phyloP scores from a whole-genome alignment of 2,797 vertebrate genomes.

The Lacerta agilis region DNA sequence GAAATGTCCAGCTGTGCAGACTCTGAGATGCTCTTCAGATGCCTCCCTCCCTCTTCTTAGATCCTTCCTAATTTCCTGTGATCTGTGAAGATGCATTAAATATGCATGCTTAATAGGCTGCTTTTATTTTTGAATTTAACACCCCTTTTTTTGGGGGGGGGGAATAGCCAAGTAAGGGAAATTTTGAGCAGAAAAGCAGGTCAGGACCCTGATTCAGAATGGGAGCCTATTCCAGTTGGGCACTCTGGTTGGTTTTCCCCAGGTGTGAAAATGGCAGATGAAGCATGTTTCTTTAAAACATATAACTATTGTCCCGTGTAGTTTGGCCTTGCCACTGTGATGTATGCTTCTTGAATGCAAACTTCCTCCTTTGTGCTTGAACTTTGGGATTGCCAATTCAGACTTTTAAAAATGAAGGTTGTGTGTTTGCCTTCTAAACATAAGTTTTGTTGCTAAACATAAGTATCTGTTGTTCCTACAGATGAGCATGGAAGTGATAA shows the following conservation, averaged over 20 bases:
- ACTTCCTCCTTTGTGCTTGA: not conserved
- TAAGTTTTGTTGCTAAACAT: not conserved
- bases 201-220: not conserved
- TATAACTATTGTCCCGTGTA: not conserved
- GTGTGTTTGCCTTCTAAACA: conserved; percentile 7
- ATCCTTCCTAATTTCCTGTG: too few relatives aligned
- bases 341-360: not conserved
- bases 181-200: not conserved
- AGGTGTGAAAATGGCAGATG: not conserved
- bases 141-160: not conserved
- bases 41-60: too few relatives aligned
- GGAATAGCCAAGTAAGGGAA: too few relatives aligned
- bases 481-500: conserved; percentile 55
- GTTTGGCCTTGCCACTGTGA: not conserved
- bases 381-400: not conserved
- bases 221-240: not conserved
- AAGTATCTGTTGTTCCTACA: conserved; percentile 52
- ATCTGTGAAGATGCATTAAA: too few relatives aligned
- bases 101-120: not conserved
- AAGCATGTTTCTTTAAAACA: not conserved
- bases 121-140: not conserved
- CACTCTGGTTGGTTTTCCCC: not conserved
- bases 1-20: too few relatives aligned
- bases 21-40: too few relatives aligned
- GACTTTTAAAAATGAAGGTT: not conserved